phyloP scores from a whole-genome alignment of 2,113 vertebrate species.

The Scortum barcoo region DNA sequence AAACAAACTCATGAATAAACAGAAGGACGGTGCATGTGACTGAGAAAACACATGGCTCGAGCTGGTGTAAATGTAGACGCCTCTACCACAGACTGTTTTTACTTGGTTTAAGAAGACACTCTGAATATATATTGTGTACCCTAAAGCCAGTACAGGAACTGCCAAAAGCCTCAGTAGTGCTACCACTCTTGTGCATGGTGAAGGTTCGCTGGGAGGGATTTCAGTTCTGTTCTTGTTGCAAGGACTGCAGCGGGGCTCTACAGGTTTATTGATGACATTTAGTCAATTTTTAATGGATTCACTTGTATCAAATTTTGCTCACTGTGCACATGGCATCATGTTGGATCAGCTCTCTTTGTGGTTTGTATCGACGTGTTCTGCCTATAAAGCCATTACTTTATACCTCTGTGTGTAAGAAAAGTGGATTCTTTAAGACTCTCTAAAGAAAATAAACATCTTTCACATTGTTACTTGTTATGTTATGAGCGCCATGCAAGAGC shows the following conservation, averaged over 20 bases:
- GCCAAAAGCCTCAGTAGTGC: not conserved
- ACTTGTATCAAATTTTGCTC: slow-evolving; percentile 75
- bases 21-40: slow-evolving; percentile 53
- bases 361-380: slow-evolving; percentile 57
- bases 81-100: slow-evolving; percentile 5
- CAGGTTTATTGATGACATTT: slow-evolving; percentile 61
- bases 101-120: slow-evolving; percentile 10
- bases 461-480: not conserved
- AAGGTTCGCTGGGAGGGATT: slow-evolving; percentile 14
- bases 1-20: slow-evolving; percentile 71
- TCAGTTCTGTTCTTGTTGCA: slow-evolving; percentile 24
- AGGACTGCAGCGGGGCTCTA: slow-evolving; percentile 34
- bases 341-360: slow-evolving; percentile 68
- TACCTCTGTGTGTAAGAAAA: slow-evolving; percentile 6
- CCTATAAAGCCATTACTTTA: slow-evolving; percentile 52
- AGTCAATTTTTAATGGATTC: slow-evolving; percentile 72
- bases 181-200: not conserved
- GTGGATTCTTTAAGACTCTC: slow-evolving; percentile 13
- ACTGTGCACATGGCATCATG: slow-evolving; percentile 57
- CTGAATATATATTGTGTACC: not conserved
- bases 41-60: slow-evolving; percentile 56
- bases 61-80: slow-evolving; percentile 17
- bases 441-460: slow-evolving; percentile 18
- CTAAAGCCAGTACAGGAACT: not conserved
- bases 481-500: not conserved